Evolutionary conservation across 2,888 invertebrate species (phyloP).

Genomic region (Eristalis arbustorum): DNA sequence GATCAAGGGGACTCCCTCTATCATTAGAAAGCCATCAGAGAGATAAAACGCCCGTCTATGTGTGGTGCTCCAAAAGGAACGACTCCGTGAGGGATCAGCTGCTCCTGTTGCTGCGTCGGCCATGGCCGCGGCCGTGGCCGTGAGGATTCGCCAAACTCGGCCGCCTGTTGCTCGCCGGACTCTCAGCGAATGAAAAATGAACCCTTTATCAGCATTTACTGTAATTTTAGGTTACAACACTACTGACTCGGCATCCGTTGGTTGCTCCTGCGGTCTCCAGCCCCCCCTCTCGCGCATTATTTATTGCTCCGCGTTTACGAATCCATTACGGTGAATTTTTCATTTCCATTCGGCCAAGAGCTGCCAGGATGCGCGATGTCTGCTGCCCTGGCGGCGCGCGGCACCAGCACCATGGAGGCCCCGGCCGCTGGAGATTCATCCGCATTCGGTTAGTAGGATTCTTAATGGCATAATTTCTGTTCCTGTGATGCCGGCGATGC

Average conservation of each 20-base stretch:
- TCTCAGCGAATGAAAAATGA: slow-evolving; percentile 77
- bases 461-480: slow-evolving; percentile 70
- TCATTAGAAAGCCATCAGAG: slow-evolving; percentile 69
- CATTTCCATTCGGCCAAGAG: slow-evolving; percentile 52
- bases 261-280: slow-evolving; percentile 15
- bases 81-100: slow-evolving; percentile 43
- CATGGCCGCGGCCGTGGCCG: slow-evolving; percentile 5
- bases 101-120: slow-evolving; percentile 6
- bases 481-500: slow-evolving; percentile 36
- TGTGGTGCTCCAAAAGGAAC: slow-evolving; percentile 39
- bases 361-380: slow-evolving; percentile 57
- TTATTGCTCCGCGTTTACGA: slow-evolving; percentile 70
- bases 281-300: slow-evolving; percentile 52
- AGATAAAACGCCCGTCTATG: slow-evolving; percentile 35
- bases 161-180: slow-evolving; percentile 63
- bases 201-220: slow-evolving; percentile 81
- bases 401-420: not conserved
- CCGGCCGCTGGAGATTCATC: slow-evolving; percentile 32
- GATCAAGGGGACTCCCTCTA: slow-evolving; percentile 47
- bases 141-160: slow-evolving; percentile 9
- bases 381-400: slow-evolving; percentile 13
- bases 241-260: slow-evolving; percentile 56
- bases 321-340: slow-evolving; percentile 69
- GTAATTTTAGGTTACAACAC: slow-evolving; percentile 78
- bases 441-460: slow-evolving; percentile 68